Conservation (phyloP, 1,140 invertebrate species). For the Nixonia krombeini region DNA sequence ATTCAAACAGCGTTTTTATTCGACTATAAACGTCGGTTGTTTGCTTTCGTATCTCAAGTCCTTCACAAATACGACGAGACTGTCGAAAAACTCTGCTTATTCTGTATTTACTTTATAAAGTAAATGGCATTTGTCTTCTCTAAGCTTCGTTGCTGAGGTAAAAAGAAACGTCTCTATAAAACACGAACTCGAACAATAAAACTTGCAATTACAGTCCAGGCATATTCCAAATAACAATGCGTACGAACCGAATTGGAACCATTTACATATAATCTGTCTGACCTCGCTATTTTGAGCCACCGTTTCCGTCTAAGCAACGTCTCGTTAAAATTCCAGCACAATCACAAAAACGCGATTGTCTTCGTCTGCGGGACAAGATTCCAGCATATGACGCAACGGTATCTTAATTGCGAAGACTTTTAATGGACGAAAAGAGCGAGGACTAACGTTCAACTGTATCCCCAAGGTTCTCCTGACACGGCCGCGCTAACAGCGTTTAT, state of each 20-base stretch:
- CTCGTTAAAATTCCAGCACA: constrained; percentile 31
- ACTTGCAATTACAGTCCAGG: no score
- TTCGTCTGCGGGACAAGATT: constrained; percentile 12
- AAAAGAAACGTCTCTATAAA: no score
- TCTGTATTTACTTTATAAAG: no score
- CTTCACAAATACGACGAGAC: no score
- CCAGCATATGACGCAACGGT: constrained; percentile 2
- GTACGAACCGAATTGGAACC: constrained; percentile 12
- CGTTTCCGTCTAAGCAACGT: constrained; percentile 6
- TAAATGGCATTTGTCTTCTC: no score
- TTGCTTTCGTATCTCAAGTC: no score
- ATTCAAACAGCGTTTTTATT: no score
- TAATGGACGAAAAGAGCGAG: constrained; percentile 14
- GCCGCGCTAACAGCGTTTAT: constrained; percentile 32
- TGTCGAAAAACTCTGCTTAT: no score
- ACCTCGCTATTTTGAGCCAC: constrained; percentile 18
- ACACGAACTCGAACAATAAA: no score
- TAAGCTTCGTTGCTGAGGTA: no score
- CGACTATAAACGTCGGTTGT: no score
- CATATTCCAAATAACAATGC: no score
- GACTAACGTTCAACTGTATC: constrained; percentile 5
- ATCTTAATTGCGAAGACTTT: constrained; percentile 10
- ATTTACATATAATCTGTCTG: constrained; percentile 26
- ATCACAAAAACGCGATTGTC: constrained; percentile 24
- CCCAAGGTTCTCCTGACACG: constrained; percentile 26